A percentile compares a stretch with the other conserved stretches of the same genome.
phyloP scores from a whole-genome alignment of 2,113 vertebrate genomes.

The Apeltes quadracus region DNA sequence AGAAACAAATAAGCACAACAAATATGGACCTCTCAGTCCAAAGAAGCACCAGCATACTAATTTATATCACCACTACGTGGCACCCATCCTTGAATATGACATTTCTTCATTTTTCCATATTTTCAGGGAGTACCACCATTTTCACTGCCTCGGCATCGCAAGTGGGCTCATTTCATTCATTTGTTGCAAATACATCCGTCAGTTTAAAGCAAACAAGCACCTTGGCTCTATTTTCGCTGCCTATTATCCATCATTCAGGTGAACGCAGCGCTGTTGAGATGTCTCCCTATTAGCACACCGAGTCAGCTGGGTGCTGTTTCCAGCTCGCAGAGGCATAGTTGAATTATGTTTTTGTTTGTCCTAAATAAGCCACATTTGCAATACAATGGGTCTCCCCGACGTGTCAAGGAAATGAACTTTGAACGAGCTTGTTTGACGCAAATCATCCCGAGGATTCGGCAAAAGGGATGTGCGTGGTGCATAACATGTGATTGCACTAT shows the following conservation, averaged over 20 bases:
- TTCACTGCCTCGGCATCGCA: neutral
- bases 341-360: constrained; percentile 10
- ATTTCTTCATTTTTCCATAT: constrained; percentile 1
- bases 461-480: constrained; percentile 49
- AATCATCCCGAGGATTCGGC: constrained; percentile 60
- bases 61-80: neutral
- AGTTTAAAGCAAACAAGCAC: constrained; percentile 37
- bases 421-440: constrained; percentile 61
- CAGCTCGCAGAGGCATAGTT: constrained; percentile 15
- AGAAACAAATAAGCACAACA: constrained; percentile 20
- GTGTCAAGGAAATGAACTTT: constrained; percentile 59
- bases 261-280: constrained; percentile 29
- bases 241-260: constrained; percentile 38
- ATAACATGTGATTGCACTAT: constrained; percentile 51
- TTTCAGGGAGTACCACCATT: constrained; percentile 5
- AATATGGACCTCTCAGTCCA: constrained; percentile 10
- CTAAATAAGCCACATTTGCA: constrained; percentile 44
- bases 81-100: neutral
- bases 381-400: constrained; percentile 35
- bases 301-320: constrained; percentile 58
- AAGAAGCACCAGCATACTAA: constrained; percentile 5
- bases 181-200: constrained; percentile 28
- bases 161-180: constrained; percentile 13
- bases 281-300: constrained; percentile 38
- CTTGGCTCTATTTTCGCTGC: constrained; percentile 22